Base-by-base conservation (phyloP, 2,888 invertebrate genomes). In the Seira musarum region DNA sequence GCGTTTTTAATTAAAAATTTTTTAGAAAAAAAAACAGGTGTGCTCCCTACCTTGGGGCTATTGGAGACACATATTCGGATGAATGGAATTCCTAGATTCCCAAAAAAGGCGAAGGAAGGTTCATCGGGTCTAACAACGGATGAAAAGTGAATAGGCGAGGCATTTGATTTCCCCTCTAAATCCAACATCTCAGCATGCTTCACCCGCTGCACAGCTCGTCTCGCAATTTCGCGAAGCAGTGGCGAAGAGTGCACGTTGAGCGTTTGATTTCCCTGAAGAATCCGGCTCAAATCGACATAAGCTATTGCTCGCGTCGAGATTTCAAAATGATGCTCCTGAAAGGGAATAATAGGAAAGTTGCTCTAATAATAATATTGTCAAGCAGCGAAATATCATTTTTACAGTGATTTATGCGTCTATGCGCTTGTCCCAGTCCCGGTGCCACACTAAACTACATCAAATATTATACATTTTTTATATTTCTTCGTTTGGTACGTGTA, bases 301-400 rank as follows among this genome's bases (percentile, higher is more conserved):
- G 85, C 86, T n/a, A 87, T 82, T 21, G 85, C 80, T 21, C 86
- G 74, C 1, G 81, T 85, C 75, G 72, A 76, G 63, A 87, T 84
- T 76, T 87, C 86, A 82, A 87, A 87, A 71, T 85, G 84, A 69
- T 87, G 86, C 66, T 87, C 86, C 86, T 86, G 65, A 10, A 78
- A 66, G 24, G 30, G 3, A 30, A 30, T 30, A 46, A 35, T 67
- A 69, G 22, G 30, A 19, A 10, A 30, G 30, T 30, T 30, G 30
- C 8, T 2, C 30, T 30, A 5, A 5, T 30, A 30, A 30, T 30
- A n/a, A n/a, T n/a, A n/a, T n/a, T n/a, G n/a, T n/a, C n/a, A n/a
- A n/a, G n/a, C n/a, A n/a, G n/a, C n/a, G n/a, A n/a, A n/a, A n/a
- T n/a, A n/a, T n/a, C n/a, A n/a, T n/a, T n/a, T n/a, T n/a, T n/a